A percentile compares a stretch with the other conserved stretches of the same genome.
phyloP scores from a whole-genome alignment of 1,140 invertebrate species.

The Halesus radiatus region DNA sequence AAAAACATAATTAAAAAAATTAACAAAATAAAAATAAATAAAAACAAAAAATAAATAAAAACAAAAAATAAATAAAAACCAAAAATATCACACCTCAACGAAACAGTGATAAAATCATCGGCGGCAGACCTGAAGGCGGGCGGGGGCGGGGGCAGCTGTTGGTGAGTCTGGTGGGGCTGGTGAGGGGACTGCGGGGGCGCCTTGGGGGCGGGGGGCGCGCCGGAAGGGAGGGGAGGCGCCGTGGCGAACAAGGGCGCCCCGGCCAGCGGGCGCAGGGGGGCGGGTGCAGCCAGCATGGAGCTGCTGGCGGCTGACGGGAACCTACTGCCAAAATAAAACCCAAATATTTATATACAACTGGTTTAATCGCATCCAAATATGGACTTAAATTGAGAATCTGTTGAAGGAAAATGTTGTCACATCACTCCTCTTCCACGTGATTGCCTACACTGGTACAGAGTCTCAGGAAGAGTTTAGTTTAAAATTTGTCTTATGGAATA shows the following conservation, averaged over 20 bases:
- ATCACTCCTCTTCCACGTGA: too few relatives aligned
- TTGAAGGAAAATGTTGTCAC: too few relatives aligned
- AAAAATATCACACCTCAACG: constrained; percentile 72
- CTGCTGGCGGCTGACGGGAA: constrained; percentile 74
- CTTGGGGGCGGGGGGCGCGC: constrained; percentile 80
- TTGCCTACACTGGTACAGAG: too few relatives aligned
- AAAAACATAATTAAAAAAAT: too few relatives aligned
- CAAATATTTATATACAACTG: too few relatives aligned
- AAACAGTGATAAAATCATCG: constrained; percentile 73
- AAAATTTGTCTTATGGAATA: too few relatives aligned
- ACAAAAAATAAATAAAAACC: constrained; percentile 61
- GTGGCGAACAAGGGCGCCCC: constrained; percentile 81
- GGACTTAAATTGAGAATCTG: too few relatives aligned
- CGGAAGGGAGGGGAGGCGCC: constrained; percentile 76
- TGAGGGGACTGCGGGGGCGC: constrained; percentile 75
- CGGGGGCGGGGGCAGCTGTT: constrained; percentile 67
- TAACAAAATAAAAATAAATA: constrained; percentile 23
- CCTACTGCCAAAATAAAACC: constrained; percentile 57
- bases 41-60: constrained; percentile 47
- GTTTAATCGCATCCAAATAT: too few relatives aligned
- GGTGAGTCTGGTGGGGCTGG: constrained; percentile 77
- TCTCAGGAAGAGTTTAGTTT: too few relatives aligned
- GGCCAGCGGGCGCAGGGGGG: constrained; percentile 75
- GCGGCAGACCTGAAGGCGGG: constrained; percentile 87
- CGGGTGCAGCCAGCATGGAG: constrained; percentile 70